phyloP scores from a whole-genome alignment of 1,140 invertebrate species.

The Diorhabda sublineata region DNA sequence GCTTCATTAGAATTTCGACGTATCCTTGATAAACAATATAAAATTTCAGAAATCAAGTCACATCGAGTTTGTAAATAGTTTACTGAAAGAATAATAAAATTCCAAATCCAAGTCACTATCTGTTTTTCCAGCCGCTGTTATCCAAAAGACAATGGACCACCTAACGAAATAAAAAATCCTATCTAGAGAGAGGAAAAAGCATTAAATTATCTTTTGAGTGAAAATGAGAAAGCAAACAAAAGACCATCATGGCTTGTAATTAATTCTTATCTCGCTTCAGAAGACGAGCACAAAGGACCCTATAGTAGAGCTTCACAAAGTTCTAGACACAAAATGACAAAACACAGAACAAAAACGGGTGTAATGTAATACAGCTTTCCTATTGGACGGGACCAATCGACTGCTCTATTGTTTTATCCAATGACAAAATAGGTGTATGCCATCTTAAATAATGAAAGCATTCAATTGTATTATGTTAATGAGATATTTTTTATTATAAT shows the following conservation, averaged over 20 bases:
- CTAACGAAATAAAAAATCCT: conserved; percentile 1
- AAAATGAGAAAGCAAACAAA: conserved; percentile 40
- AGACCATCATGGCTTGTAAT: conserved; percentile 43
- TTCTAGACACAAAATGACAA: conserved; percentile 45
- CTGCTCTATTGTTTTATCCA: conserved; percentile 41
- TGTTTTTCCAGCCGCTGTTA: not conserved
- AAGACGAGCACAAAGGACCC: conserved; percentile 38
- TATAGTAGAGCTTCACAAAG: conserved; percentile 42
- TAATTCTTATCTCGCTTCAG: conserved; percentile 46
- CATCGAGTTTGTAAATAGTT: no score
- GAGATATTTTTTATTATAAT: no score
- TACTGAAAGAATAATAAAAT: no score
- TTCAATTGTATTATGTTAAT: conserved; percentile 4
- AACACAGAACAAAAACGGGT: conserved; percentile 44
- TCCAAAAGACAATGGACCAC: not conserved
- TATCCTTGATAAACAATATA: no score
- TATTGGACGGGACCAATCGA: conserved; percentile 43
- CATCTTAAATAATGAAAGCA: conserved; percentile 4
- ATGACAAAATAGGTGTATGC: conserved; percentile 35
- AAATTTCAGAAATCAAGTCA: no score
- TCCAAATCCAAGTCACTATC: not conserved
- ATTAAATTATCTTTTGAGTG: conserved; percentile 24
- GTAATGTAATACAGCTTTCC: conserved; percentile 43
- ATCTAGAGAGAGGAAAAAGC: conserved; percentile 9
- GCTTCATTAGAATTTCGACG: no score